A percentile compares a stretch with the other conserved stretches of the same genome.
phyloP scores from a whole-genome alignment of 2,888 invertebrate genomes.

The Stegophylla sp. region DNA sequence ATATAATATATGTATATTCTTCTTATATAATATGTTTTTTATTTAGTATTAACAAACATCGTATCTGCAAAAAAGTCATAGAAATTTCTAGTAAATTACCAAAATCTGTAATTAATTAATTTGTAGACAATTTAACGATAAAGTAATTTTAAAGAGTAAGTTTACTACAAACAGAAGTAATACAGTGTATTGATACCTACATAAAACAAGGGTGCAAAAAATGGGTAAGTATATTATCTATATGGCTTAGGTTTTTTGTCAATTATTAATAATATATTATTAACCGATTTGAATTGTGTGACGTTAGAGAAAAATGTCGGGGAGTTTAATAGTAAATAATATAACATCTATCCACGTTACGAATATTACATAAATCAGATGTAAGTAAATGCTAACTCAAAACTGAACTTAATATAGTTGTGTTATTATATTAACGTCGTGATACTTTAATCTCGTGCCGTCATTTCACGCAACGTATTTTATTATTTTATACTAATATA shows the following conservation, averaged over 20 bases:
- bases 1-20: no score
- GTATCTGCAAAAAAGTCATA: no score
- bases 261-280: not conserved
- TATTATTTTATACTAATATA: conserved; percentile 19
- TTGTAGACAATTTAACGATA: no score
- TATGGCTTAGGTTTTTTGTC: not conserved
- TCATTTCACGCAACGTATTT: conserved; percentile 16
- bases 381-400: conserved; percentile 9
- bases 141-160: no score
- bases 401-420: conserved; percentile 15
- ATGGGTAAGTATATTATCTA: no score
- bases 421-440: conserved; percentile 6
- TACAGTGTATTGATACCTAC: no score
- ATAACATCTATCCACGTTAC: no score
- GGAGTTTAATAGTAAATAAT: not conserved
- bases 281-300: not conserved
- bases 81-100: no score
- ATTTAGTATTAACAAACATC: no score
- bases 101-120: no score
- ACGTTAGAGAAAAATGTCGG: conserved; percentile 4
- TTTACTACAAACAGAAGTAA: no score
- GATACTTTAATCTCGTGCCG: conserved; percentile 32
- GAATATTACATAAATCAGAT: not conserved
- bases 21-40: no score
- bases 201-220: not conserved